Percentiles rank a stretch among this genome's conserved stretches.
Evolutionary conservation across 2,888 invertebrate genomes (phyloP).

Genomic region (Bursaphelenchus okinawaensis): DNA sequence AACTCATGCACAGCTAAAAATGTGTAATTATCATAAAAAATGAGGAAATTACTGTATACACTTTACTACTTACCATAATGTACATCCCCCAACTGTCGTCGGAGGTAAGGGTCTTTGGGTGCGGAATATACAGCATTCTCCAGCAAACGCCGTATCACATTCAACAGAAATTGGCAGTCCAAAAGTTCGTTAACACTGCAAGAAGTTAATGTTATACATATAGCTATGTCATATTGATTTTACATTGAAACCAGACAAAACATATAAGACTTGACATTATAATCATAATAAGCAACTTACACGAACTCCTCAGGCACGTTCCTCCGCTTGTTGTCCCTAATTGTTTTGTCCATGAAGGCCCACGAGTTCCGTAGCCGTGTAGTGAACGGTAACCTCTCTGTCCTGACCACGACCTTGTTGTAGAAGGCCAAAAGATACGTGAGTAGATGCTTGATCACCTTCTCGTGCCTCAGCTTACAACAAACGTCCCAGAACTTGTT

Average conservation of each 20-base stretch:
- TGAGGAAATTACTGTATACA: not conserved
- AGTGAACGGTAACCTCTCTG: not conserved
- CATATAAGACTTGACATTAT: too few species aligned
- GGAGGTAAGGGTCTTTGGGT: not conserved
- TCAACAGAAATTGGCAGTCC: not conserved
- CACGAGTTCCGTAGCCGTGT: not conserved
- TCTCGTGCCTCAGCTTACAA: not conserved
- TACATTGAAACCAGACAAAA: too few species aligned
- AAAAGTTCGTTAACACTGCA: not conserved
- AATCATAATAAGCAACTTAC: not conserved
- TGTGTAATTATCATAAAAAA: not conserved
- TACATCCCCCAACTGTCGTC: conserved; percentile 2
- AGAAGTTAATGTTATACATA: too few species aligned
- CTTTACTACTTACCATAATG: not conserved
- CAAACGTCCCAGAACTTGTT: not conserved
- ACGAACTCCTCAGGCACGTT: not conserved
- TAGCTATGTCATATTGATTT: too few species aligned
- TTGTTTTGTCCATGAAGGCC: not conserved
- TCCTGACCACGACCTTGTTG: not conserved
- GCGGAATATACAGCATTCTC: not conserved
- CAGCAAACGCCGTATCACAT: not conserved
- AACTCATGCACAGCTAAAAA: not conserved
- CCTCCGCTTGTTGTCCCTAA: not conserved
- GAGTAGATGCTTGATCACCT: not conserved
- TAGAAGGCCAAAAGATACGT: not conserved